Evolutionary conservation across 1,140 invertebrate species (phyloP), one percentile per base, ranked within the genome.

Genomic region (Bombus waltoni): DNA sequence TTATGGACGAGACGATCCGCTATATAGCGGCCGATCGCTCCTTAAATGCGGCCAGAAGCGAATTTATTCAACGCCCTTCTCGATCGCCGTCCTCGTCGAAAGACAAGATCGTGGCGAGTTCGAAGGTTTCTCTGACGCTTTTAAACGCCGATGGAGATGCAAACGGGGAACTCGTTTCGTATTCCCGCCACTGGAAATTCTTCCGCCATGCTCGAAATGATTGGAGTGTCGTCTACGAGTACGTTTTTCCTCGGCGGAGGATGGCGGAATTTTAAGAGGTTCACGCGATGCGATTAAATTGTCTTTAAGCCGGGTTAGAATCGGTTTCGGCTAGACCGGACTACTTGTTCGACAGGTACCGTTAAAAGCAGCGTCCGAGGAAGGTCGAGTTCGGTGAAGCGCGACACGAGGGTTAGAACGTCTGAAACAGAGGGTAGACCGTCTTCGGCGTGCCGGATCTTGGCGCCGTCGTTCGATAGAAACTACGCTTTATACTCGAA

Each of bases 1-100:
- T 85, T 85, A 85, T 85, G 83, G 83, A 85, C 76, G 83, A 85
- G 83, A 10, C 66, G 81, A 83, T 78, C 83, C 68, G 76, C 40
- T 80, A 76, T 80, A 40, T 59, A 65, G 81, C 62, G 40, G 73
- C 66, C 76, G 76, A 80, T 80, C 83, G 77, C 77, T 80, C 40
- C 42, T 80, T 85, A 80, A 85, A 73, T 66, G 83, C 76, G 75
- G 73, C 81, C 72, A 44, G 25, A 40, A 62, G 38, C 81, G 81
- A 76, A 83, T 77, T 77, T 78, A 78, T 83, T 78, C 74, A 10
- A 9, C 81, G 42, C 28, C 40, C 18, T 35, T 22, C 13, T n/a
- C 25, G 70, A 42, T 72, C 73, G 73, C 35, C 28, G 18, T 2
- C 28, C 38, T 59, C 42, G 42, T 32, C 25, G 38, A 0, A 3